Percentiles rank a stretch among this genome's conserved stretches.
phyloP scores from a whole-genome alignment of 2,797 vertebrate genomes.

The Trachops cirrhosus region DNA sequence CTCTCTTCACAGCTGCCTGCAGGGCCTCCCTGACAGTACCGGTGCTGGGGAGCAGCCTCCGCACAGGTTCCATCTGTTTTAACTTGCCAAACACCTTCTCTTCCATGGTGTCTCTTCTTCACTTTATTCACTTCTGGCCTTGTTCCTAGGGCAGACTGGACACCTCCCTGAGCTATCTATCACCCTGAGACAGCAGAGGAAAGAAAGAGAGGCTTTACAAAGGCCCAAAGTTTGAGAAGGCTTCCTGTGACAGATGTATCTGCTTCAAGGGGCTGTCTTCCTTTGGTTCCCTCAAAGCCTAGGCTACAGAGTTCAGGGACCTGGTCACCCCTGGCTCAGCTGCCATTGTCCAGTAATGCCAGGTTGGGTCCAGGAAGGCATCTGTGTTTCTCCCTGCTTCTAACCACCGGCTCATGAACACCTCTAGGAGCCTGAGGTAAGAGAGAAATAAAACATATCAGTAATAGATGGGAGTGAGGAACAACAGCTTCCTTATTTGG shows the following conservation, averaged over 20 bases:
- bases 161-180: neutral
- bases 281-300: neutral
- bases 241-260: neutral
- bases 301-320: neutral
- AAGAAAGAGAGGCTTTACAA: too few species aligned
- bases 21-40: neutral
- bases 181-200: neutral
- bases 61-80: neutral
- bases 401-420: neutral
- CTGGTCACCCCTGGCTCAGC: neutral
- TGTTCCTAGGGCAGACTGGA: neutral
- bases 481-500: neutral
- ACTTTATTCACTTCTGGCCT: neutral
- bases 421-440: neutral
- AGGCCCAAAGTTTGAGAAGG: neutral
- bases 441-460: slow-evolving; percentile 9
- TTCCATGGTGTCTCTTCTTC: neutral
- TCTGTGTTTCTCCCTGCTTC: neutral
- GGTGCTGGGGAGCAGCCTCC: neutral
- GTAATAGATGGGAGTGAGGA: neutral
- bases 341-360: neutral
- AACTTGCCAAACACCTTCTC: neutral
- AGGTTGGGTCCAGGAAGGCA: neutral
- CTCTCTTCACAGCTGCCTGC: neutral
- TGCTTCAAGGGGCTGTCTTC: neutral